Percentiles rank a stretch among this genome's conserved stretches.
phyloP scores from a whole-genome alignment of 2,888 invertebrate species.

The Petrolisthes cinctipes region DNA sequence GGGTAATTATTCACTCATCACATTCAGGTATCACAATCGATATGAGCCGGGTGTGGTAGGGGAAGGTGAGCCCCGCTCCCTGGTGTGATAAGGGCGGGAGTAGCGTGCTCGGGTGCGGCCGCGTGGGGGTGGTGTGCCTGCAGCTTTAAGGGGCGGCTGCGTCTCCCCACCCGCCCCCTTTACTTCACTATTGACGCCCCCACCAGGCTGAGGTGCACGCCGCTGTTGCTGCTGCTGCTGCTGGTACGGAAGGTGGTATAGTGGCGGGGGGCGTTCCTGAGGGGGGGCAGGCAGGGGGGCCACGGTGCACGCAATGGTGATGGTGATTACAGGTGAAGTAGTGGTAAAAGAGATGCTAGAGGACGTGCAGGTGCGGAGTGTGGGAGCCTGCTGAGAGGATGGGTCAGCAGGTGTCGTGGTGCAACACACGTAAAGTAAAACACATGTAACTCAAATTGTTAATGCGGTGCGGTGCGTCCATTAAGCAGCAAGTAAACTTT shows the following conservation, averaged over 20 bases:
- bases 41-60: slow-evolving; percentile 51
- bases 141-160: slow-evolving; percentile 57
- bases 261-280: slow-evolving; percentile 15
- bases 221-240: slow-evolving; percentile 51
- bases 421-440: slow-evolving; percentile 52
- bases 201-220: slow-evolving; percentile 61
- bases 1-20: slow-evolving; percentile 60
- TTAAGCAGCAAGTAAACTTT: slow-evolving; percentile 56
- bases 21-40: slow-evolving; percentile 61
- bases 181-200: slow-evolving; percentile 61
- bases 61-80: slow-evolving; percentile 36
- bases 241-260: slow-evolving; percentile 38
- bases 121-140: slow-evolving; percentile 58
- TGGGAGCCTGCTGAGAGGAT: slow-evolving; percentile 38
- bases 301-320: slow-evolving; percentile 45
- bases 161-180: slow-evolving; percentile 47
- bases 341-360: slow-evolving; percentile 39
- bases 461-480: slow-evolving; percentile 51
- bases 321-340: slow-evolving; percentile 22
- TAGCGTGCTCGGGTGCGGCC: slow-evolving; percentile 41
- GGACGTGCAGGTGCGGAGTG: slow-evolving; percentile 50
- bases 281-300: slow-evolving; percentile 19
- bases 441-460: slow-evolving; percentile 53
- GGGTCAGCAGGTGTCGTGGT: slow-evolving; percentile 46
- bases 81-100: slow-evolving; percentile 37